A percentile compares a stretch with the other conserved stretches of the same genome.
These are phyloP conservation scores for Cyphomyrus discorhynchus DNA, from an alignment of 2,113 vertebrate species.

Conservation along the genomic window DNA sequence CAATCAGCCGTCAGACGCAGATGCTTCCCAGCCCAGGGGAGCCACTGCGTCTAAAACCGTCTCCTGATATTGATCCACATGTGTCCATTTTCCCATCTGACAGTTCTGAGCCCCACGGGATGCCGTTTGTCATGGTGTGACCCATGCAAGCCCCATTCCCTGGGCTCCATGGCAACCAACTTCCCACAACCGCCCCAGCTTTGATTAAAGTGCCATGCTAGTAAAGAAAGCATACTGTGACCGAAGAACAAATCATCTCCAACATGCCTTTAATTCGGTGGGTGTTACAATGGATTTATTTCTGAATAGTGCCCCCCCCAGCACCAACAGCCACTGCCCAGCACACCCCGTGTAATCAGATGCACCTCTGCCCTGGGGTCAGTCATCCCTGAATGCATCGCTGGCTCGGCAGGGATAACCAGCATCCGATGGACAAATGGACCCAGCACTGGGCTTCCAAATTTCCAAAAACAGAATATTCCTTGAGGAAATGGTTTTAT, in stretches of 20 bases:
- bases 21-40: background rate
- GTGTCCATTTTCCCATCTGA: background rate
- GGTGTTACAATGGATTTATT: background rate
- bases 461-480: background rate
- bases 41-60: background rate
- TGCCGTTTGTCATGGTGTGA: background rate
- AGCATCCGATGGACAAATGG: background rate
- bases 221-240: background rate
- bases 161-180: background rate
- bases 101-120: background rate
- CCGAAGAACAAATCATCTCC: slow-evolving; percentile 2
- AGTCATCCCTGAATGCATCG: background rate
- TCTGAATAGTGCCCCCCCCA: background rate
- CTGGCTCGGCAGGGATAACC: background rate
- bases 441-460: background rate
- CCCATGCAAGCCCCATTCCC: background rate
- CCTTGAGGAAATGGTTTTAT: background rate
- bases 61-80: background rate
- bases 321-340: background rate
- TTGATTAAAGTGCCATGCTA: background rate
- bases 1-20: background rate
- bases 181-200: background rate
- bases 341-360: background rate
- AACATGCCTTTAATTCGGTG: background rate
- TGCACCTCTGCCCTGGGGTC: background rate